A percentile compares a stretch with the other conserved stretches of the same genome.
These are phyloP conservation scores for Stichopus chloronotus DNA, from an alignment of 35 echinoderm and acorn worm species.

Conservation along the genomic window DNA sequence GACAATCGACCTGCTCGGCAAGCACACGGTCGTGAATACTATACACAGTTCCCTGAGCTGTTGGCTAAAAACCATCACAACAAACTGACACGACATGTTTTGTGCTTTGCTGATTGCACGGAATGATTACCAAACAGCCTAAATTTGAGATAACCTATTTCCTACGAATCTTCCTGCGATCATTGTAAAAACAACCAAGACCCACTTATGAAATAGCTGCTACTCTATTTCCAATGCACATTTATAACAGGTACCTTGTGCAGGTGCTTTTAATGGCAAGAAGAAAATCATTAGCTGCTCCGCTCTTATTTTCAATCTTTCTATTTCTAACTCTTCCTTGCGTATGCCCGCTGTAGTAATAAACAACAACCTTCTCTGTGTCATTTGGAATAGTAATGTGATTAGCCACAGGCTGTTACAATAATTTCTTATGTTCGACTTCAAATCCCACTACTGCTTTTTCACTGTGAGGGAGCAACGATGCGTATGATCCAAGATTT, in stretches of 20 bases:
- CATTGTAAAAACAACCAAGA: slow-evolving; percentile 14
- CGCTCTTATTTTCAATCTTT: slow-evolving; percentile 6
- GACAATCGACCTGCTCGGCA: too few relatives aligned
- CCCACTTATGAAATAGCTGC: slow-evolving; percentile 26
- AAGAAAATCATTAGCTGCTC: slow-evolving; percentile 45
- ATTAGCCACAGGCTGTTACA: slow-evolving; percentile 45
- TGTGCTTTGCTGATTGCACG: background rate
- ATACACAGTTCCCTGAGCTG: too few relatives aligned
- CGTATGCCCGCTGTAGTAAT: background rate
- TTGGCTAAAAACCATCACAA: too few relatives aligned
- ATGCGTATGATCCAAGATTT: background rate
- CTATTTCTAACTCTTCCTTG: background rate
- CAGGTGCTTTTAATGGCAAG: slow-evolving; percentile 2
- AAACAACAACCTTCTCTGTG: background rate
- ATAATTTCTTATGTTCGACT: slow-evolving; percentile 25
- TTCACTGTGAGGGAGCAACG: background rate
- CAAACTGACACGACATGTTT: too few relatives aligned
- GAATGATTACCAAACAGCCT: background rate
- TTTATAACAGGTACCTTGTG: background rate
- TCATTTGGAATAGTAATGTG: slow-evolving; percentile 30
- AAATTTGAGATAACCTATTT: background rate
- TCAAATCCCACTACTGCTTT: background rate
- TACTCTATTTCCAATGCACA: too few relatives aligned
- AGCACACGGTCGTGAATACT: too few relatives aligned
- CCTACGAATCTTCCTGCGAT: background rate